A percentile compares a stretch with the other conserved stretches of the same genome.
Conservation (phyloP, 2,113 vertebrate genomes). For the Semnornis frantzii region DNA sequence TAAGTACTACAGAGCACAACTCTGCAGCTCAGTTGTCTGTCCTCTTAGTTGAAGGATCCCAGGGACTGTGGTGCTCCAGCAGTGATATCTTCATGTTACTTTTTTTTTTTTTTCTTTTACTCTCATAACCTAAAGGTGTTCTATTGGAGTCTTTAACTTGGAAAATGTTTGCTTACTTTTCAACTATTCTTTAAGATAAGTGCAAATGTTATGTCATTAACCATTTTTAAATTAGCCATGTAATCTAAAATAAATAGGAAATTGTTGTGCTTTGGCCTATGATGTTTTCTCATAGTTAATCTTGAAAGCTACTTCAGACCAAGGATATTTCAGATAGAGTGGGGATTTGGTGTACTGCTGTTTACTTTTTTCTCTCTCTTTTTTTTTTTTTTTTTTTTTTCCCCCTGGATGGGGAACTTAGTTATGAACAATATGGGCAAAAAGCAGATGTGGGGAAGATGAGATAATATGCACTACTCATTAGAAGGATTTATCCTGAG, state of each 20-base stretch:
- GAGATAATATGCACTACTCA: background rate
- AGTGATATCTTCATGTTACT: rapidly evolving
- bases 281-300: background rate
- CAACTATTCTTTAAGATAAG: background rate
- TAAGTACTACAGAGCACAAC: background rate
- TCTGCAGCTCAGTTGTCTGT: background rate
- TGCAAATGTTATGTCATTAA: background rate
- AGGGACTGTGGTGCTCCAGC: background rate
- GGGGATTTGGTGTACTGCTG: background rate
- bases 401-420: background rate
- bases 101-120: background rate
- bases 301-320: background rate
- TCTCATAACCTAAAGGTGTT: background rate
- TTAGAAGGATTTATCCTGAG: background rate
- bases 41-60: background rate
- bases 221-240: background rate
- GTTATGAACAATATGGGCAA: background rate
- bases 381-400: background rate
- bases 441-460: background rate
- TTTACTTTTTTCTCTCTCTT: background rate
- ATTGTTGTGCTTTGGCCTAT: background rate
- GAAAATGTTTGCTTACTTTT: background rate
- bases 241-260: background rate
- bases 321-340: background rate
- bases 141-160: background rate